Evolutionary conservation across 2,797 vertebrate species (phyloP), one percentile per base, ranked within the genome.

Genomic region (Ispidina lecontei): DNA sequence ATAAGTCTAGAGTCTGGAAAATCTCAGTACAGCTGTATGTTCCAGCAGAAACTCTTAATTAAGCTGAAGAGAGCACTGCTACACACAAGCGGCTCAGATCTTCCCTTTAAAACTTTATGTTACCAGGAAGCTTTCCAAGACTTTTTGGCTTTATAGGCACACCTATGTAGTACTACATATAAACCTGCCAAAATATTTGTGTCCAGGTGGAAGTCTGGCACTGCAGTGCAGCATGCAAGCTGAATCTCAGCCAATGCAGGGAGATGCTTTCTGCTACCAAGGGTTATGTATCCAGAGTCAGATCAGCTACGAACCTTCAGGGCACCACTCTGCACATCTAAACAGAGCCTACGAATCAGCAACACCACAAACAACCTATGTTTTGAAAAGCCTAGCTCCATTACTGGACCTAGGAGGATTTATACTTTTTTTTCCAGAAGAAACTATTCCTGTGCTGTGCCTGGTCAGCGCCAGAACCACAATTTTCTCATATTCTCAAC

Each of bases 171-270:
- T 23, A 63, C 31, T 51, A 23, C 10, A 33, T 4, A 76, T 10
- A 76, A 87, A 62, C 10, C 20, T 35, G 31, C 12, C 8, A 12
- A 72, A 72, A 28, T 23, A 74, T 81, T 12, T 56, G 17, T 56
- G 49, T 13, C 46, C 51, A 44, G 22, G 31, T 26, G n/a, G 56
- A 65, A 63, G 20, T 25, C 0, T 72, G 25, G 31, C 56, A 47
- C 19, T 75, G 67, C 51, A 54, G n/a, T 3, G 2, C 55, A 28
- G 13, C 56, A 43, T 16, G 23, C 1, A 4, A 88, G 18, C 47
- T 67, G 5, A 1, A 3, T 12, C 63, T 90, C 73, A 23, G 69
- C 29, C 0, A 0, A 20, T 3, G 6, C 0, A 63, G 58, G 13
- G 19, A 58, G 72, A 23, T 0, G 1, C 26, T 37, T 83, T 71